Percentiles rank a stretch among this genome's conserved stretches.
phyloP scores from a whole-genome alignment of 2,797 vertebrate genomes.

The Lutjanus argentimaculatus region DNA sequence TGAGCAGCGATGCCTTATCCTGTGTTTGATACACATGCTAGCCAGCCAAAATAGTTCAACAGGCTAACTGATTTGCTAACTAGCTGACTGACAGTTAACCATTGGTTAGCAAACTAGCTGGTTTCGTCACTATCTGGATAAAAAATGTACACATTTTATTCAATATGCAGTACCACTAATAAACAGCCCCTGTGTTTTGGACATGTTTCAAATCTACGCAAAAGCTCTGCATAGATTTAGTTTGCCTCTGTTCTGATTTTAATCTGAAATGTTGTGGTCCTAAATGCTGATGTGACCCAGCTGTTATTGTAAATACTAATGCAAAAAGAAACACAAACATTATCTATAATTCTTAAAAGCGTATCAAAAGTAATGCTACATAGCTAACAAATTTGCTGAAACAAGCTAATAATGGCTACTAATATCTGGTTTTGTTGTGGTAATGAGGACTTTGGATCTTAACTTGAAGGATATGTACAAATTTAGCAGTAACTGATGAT shows the following conservation, averaged over 20 bases:
- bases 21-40: not conserved
- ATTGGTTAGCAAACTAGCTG: not conserved
- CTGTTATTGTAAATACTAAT: not conserved
- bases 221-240: not conserved
- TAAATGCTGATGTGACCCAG: not conserved
- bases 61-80: not conserved
- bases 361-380: constrained; percentile 1
- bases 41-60: not conserved
- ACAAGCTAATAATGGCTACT: not conserved
- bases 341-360: not conserved
- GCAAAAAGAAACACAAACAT: not conserved
- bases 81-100: no score
- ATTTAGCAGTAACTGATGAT: no score
- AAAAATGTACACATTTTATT: no score
- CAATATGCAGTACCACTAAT: no score
- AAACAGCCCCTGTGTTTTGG: no score
- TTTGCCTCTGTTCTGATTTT: not conserved
- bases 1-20: no score
- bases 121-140: not conserved
- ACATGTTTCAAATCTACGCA: no score
- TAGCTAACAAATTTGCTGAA: not conserved
- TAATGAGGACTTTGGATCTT: not conserved
- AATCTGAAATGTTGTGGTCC: not conserved
- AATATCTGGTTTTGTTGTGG: not conserved
- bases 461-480: not conserved